A percentile compares a stretch with the other conserved stretches of the same genome.
Evolutionary conservation across 2,888 invertebrate genomes (phyloP).

Genomic region (Sinohyriopsis cumingii): DNA sequence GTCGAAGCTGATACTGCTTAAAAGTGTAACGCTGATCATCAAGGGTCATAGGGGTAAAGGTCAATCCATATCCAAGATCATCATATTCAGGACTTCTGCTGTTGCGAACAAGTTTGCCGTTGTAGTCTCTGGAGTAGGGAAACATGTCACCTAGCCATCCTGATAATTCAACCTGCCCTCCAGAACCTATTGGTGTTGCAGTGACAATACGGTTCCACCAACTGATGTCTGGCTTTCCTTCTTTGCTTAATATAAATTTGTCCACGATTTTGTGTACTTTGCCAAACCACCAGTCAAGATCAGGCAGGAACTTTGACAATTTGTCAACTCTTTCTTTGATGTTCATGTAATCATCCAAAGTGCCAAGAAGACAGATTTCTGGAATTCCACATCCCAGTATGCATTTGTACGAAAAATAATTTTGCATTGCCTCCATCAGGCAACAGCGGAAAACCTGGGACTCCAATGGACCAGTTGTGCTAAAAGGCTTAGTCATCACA

Average conservation of each 20-base stretch:
- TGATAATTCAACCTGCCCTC: neutral
- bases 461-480: neutral
- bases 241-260: neutral
- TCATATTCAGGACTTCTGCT: neutral
- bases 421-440: constrained; percentile 1
- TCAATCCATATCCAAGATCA: neutral
- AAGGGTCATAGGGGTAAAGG: neutral
- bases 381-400: neutral
- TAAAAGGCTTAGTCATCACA: neutral
- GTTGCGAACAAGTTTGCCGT: neutral
- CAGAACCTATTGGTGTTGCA: neutral
- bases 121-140: neutral
- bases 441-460: neutral
- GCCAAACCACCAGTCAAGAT: neutral
- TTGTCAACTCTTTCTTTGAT: too few relatives aligned
- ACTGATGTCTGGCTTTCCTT: neutral
- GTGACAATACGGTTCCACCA: constrained; percentile 1
- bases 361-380: neutral
- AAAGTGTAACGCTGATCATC: neutral
- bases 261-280: neutral
- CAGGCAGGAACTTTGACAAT: too few relatives aligned
- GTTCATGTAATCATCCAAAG: too few relatives aligned
- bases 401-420: constrained; percentile 2
- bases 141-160: neutral
- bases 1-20: constrained; percentile 1